A percentile compares a stretch with the other conserved stretches of the same genome.
These are phyloP conservation scores for Dipus sagitta DNA, from an alignment of 2,797 vertebrate species.

Conservation along the genomic window DNA sequence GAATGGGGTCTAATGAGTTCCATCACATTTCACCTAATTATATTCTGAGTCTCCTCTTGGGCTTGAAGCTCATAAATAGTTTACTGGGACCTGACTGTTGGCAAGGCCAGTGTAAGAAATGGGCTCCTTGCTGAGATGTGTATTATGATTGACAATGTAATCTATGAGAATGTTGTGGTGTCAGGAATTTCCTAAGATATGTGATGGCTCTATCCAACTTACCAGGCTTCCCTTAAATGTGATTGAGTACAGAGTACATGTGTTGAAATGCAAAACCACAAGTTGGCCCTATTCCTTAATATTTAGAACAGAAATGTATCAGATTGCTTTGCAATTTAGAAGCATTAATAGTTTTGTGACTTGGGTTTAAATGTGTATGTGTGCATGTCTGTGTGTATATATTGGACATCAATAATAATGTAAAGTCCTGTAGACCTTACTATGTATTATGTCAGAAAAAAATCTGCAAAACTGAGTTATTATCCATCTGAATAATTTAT, in stretches of 20 bases:
- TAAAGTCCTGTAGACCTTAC: no score
- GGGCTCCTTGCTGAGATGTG: constrained; percentile 72
- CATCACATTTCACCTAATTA: constrained; percentile 77
- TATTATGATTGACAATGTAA: constrained; percentile 79
- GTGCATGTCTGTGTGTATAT: no score
- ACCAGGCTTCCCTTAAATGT: constrained; percentile 76
- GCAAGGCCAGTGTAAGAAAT: constrained; percentile 73
- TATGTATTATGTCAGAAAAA: no score
- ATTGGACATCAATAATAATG: no score
- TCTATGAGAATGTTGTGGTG: constrained; percentile 69
- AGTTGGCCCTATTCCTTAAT: constrained; percentile 3
- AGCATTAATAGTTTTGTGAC: neutral
- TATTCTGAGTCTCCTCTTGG: constrained; percentile 56
- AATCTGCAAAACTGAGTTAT: no score
- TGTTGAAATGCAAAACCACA: constrained; percentile 56
- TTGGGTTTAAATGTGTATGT: neutral
- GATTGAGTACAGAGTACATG: constrained; percentile 47
- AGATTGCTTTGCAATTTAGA: fast-evolving
- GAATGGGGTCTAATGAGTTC: constrained; percentile 63
- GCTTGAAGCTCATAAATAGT: constrained; percentile 75
- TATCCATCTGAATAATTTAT: no score
- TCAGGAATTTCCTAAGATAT: constrained; percentile 28
- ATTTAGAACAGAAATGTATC: constrained; percentile 47
- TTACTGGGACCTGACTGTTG: constrained; percentile 54
- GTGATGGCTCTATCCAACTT: constrained; percentile 59